phyloP scores from a whole-genome alignment of 2,113 vertebrate species.

The Sander lucioperca region DNA sequence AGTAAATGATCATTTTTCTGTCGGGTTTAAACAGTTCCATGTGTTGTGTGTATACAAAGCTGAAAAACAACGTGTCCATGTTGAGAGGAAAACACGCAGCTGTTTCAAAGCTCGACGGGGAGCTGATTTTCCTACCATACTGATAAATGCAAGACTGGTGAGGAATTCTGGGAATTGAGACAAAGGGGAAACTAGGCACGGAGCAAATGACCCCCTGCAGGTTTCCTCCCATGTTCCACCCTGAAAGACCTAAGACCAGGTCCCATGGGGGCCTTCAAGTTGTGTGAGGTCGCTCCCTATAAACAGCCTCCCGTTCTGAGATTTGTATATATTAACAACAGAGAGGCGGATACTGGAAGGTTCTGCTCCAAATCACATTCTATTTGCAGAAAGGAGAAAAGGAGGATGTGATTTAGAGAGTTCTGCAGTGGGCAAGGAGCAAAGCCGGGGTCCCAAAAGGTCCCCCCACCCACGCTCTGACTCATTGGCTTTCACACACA shows the following conservation, averaged over 20 bases:
- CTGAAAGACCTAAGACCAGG: slow-evolving; percentile 19
- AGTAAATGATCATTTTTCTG: not conserved
- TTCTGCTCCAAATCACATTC: slow-evolving; percentile 36
- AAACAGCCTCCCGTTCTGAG: slow-evolving; percentile 14
- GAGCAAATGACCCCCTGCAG: slow-evolving; percentile 38
- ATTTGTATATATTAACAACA: slow-evolving; percentile 26
- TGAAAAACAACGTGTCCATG: not conserved
- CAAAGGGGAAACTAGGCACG: slow-evolving; percentile 1
- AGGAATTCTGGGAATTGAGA: slow-evolving; percentile 62
- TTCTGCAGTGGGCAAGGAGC: slow-evolving; percentile 29
- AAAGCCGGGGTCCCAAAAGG: slow-evolving; percentile 6
- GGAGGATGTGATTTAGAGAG: slow-evolving; percentile 1
- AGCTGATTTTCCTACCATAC: slow-evolving; percentile 16
- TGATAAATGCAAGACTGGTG: slow-evolving; percentile 6
- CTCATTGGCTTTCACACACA: slow-evolving; percentile 24
- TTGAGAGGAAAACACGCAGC: slow-evolving; percentile 52
- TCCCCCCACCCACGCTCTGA: slow-evolving; percentile 49
- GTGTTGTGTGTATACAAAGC: slow-evolving; percentile 1
- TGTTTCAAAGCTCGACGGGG: slow-evolving; percentile 34
- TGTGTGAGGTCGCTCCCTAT: slow-evolving; percentile 19
- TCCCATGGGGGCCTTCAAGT: slow-evolving; percentile 19
- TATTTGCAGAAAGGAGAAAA: slow-evolving; percentile 30
- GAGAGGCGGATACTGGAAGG: slow-evolving; percentile 13
- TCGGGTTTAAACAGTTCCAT: not conserved
- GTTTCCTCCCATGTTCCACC: slow-evolving; percentile 53